Evolutionary conservation across 2,113 vertebrate species (phyloP), one percentile per base, ranked within the genome.

Genomic region (Neolamprologus cancellatus): DNA sequence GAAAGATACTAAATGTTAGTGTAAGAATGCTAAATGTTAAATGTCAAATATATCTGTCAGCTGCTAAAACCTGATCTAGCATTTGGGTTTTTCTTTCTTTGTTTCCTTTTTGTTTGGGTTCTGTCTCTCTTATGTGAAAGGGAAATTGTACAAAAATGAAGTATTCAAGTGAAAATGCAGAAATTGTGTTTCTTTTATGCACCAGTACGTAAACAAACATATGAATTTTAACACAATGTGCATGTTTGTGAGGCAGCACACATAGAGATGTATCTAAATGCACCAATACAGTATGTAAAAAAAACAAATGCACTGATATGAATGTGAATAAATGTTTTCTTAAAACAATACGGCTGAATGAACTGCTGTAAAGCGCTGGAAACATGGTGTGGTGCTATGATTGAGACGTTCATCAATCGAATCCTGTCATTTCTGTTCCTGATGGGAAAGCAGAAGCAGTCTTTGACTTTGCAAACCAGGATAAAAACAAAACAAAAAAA

Each of bases 281-380:
- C 89, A 92, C 88, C 89, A 85, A 87, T 66, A 90, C 88, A 86
- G 78, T 93, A 90, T 95, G 93, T 94, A 92, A 88, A 93, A 92
- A 91, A 94, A 91, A 91, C 79, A 82, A 95, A 92, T 95, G 94
- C 94, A 95, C 93, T 89, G 87, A 95, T 95, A 88, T 95, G 90
- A 95, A 96, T 96, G 95, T 96, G 95, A 97, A 96, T 97, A 96
- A 96, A 95, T 94, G 83, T 95, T 96, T 95, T 94, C 93, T 94
- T 95, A 93, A 95, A 96, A 92, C 91, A 87, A 93, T 23, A 93
- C 44, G 85, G 80, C 76, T 81, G 52, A 59, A 52, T 85, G 78
- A 46, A 41, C 39, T 89, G 57, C 79, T 88, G 48, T 23, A 28
- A 79, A 55, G 1, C 3, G 25, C 61, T 52, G 83, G 14, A 81